phyloP scores from a whole-genome alignment of 2,888 invertebrate species.

The Atherix ibis region DNA sequence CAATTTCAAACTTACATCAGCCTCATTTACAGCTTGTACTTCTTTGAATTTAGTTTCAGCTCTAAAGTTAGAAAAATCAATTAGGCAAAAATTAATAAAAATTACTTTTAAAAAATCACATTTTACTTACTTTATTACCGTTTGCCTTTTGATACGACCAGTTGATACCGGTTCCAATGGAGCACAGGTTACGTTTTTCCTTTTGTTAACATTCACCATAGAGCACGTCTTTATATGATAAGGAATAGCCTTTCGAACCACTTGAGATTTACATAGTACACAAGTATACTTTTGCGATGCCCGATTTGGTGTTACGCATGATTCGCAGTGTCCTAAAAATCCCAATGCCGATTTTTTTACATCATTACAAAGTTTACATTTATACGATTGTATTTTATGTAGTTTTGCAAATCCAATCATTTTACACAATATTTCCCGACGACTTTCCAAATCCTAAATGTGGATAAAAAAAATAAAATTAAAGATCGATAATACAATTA shows the following conservation, averaged over 20 bases:
- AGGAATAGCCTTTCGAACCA: slow-evolving; percentile 13
- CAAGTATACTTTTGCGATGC: slow-evolving; percentile 14
- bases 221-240: slow-evolving; percentile 18
- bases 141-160: slow-evolving; percentile 23
- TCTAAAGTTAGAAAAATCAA: slow-evolving; percentile 14
- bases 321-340: slow-evolving; percentile 21
- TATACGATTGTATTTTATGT: slow-evolving; percentile 13
- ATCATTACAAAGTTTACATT: slow-evolving; percentile 23
- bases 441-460: slow-evolving; percentile 17
- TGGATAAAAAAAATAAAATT: no score
- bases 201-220: neutral
- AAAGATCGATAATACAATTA: no score
- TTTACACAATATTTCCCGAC: slow-evolving; percentile 13
- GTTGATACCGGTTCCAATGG: slow-evolving; percentile 12
- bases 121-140: slow-evolving; percentile 21
- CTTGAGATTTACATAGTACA: slow-evolving; percentile 17
- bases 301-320: slow-evolving; percentile 16
- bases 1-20: no score
- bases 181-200: no score
- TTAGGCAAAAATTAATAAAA: neutral
- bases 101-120: neutral
- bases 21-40: no score
- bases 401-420: slow-evolving; percentile 17
- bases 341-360: slow-evolving; percentile 20
- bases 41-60: slow-evolving; percentile 24